phyloP scores from a whole-genome alignment of 1,140 invertebrate genomes.

The Euwallacea fornicatus region DNA sequence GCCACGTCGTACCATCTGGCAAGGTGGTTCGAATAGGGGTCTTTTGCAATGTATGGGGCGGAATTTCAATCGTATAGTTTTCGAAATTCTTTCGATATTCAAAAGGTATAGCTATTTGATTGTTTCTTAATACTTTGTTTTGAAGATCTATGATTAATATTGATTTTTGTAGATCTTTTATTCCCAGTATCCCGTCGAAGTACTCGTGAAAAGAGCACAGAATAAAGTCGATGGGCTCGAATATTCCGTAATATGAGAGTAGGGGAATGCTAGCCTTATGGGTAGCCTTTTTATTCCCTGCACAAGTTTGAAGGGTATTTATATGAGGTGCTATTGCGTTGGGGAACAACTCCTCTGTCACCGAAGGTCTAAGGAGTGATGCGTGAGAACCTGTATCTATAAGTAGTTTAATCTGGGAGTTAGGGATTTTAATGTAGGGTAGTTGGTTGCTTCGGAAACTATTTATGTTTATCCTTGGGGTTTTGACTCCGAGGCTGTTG shows the following conservation, averaged over 20 bases:
- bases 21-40: no score
- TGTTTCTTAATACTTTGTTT: background rate
- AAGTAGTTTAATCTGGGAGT: background rate
- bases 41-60: no score
- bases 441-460: background rate
- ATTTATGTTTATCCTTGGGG: background rate
- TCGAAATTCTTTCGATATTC: no score
- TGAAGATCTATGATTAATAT: background rate
- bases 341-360: background rate
- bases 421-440: background rate
- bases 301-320: constrained; percentile 3
- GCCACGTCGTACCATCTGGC: no score
- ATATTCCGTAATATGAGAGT: background rate
- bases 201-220: constrained; percentile 6
- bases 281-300: background rate
- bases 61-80: no score
- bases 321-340: background rate
- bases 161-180: background rate
- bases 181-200: background rate
- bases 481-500: background rate
- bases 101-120: background rate
- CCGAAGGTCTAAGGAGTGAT: background rate
- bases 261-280: background rate
- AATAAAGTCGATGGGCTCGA: background rate
- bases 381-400: background rate